phyloP scores from a whole-genome alignment of 2,113 vertebrate species.

The Ophthalmolycus amberensis region DNA sequence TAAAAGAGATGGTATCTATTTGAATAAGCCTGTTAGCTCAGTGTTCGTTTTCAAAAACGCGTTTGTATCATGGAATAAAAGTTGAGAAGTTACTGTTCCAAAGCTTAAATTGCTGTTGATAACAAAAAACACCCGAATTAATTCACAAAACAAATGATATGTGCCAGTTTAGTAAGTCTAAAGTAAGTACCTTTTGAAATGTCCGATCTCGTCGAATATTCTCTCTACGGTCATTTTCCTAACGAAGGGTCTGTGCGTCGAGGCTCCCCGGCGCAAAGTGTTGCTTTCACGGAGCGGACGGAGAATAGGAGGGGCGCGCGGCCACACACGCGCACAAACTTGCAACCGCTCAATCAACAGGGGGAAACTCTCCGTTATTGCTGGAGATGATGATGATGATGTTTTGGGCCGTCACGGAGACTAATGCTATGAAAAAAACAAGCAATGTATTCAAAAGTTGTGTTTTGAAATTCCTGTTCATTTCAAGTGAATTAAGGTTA shows the following conservation, averaged over 20 bases:
- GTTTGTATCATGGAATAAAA: constrained; percentile 13
- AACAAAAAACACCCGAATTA: neutral
- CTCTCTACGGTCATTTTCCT: constrained; percentile 79
- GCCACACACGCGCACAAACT: neutral
- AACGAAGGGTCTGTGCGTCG: neutral
- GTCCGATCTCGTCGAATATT: constrained; percentile 84
- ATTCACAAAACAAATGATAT: neutral
- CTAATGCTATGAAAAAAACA: neutral
- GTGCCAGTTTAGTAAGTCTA: neutral
- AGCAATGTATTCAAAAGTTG: neutral
- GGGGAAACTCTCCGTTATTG: too few species aligned
- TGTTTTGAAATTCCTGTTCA: neutral
- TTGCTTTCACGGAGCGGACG: neutral
- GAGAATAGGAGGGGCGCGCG: constrained; percentile 21
- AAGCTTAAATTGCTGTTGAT: neutral
- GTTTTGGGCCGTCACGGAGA: neutral
- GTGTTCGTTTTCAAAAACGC: constrained; percentile 10
- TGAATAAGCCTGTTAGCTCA: neutral
- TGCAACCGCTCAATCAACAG: neutral
- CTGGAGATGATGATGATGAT: neutral
- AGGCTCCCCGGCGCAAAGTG: neutral
- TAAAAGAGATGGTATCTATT: neutral
- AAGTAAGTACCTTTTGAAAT: constrained; percentile 79
- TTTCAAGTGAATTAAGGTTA: neutral
- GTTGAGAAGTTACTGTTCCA: neutral